phyloP scores from a whole-genome alignment of 2,888 invertebrate genomes.

The Suillia variegata region DNA sequence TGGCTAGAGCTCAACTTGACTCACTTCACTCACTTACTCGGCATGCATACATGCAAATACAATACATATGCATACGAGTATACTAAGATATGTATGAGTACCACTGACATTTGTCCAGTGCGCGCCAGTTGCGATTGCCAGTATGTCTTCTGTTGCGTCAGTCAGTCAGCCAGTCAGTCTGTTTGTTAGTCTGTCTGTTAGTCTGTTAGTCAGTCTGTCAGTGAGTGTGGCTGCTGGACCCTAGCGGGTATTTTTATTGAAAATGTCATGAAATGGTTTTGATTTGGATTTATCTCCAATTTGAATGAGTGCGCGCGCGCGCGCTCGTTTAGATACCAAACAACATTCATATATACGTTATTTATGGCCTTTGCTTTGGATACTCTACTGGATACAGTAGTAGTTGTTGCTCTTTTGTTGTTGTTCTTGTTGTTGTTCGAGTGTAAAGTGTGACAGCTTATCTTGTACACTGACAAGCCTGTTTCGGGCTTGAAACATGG shows the following conservation, averaged over 20 bases:
- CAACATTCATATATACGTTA: too few species aligned
- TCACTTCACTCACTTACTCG: too few species aligned
- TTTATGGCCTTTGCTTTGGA: background rate
- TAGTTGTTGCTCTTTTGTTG: background rate
- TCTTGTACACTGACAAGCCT: constrained; percentile 52
- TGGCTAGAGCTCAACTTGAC: too few species aligned
- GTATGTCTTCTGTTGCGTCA: background rate
- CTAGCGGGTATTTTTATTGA: constrained; percentile 48
- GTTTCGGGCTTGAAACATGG: constrained; percentile 18
- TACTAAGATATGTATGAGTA: too few species aligned
- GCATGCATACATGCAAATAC: too few species aligned
- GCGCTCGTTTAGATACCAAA: too few species aligned
- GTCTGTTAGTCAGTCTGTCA: background rate
- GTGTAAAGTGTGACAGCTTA: constrained; percentile 54
- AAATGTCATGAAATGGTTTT: constrained; percentile 48
- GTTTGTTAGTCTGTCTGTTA: background rate
- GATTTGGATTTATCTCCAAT: constrained; percentile 45
- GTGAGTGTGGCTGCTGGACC: background rate
- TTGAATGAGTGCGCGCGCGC: constrained; percentile 19
- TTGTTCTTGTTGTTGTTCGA: constrained; percentile 17
- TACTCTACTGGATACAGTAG: constrained; percentile 1
- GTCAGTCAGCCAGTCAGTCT: background rate
- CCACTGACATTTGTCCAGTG: constrained; percentile 1
- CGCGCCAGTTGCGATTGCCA: too few species aligned
- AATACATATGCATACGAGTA: too few species aligned